These are phyloP conservation scores for Platyura marginata DNA, from an alignment of 1,140 invertebrate genomes.

Conservation along the genomic window DNA sequence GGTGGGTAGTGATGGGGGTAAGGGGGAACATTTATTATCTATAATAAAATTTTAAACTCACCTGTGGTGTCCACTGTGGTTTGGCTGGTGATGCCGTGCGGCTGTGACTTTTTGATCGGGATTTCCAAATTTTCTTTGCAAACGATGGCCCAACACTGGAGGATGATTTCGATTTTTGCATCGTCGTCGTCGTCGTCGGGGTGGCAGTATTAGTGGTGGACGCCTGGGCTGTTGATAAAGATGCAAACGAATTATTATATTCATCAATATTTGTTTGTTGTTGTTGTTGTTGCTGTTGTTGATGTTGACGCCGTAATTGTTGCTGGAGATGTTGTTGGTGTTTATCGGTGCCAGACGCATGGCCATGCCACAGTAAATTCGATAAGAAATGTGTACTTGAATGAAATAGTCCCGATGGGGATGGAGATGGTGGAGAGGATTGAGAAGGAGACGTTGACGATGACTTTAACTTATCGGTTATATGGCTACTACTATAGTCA, in stretches of 20 bases:
- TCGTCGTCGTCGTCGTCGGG: constrained; percentile 18
- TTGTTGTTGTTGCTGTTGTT: constrained; percentile 8
- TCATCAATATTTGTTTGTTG: background rate
- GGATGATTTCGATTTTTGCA: constrained; percentile 76
- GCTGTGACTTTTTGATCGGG: constrained; percentile 59
- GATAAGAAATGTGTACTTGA: constrained; percentile 41
- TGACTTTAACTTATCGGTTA: background rate
- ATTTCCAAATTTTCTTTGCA: constrained; percentile 64
- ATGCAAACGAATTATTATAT: constrained; percentile 9
- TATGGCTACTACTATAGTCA: background rate
- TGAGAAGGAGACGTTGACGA: constrained; percentile 14
- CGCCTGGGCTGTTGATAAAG: constrained; percentile 25
- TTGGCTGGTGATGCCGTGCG: constrained; percentile 26
- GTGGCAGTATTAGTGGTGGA: too few relatives aligned
- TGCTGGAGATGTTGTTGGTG: background rate
- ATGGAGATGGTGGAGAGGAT: constrained; percentile 17
- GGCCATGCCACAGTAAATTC: constrained; percentile 35
- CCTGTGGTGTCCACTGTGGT: constrained; percentile 61
- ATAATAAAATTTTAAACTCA: constrained; percentile 28
- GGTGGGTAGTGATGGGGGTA: too few relatives aligned
- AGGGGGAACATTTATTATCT: too few relatives aligned
- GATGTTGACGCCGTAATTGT: constrained; percentile 8
- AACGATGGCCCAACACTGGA: constrained; percentile 70
- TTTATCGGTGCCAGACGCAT: constrained; percentile 9
- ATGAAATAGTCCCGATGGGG: constrained; percentile 16